Conservation (phyloP, 2,888 invertebrate species). For the Lacanobia wlatinum region DNA sequence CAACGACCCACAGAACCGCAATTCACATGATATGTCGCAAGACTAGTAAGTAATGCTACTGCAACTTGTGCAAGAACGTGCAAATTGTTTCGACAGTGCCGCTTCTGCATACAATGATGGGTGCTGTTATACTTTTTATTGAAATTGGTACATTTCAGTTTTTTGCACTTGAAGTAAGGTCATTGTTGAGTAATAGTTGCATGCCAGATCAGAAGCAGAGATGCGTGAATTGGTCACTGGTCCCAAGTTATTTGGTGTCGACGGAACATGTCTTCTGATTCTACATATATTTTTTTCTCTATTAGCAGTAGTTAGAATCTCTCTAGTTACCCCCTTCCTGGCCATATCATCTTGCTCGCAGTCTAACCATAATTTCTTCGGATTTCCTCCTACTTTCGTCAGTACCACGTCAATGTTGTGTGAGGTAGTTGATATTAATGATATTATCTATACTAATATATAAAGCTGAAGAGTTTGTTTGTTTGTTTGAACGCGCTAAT, state of each 20-base stretch:
- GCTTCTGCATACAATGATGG: conserved; percentile 37
- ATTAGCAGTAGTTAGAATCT: neutral
- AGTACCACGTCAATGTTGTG: neutral
- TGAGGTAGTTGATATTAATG: neutral
- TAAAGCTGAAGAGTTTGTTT: too few species aligned
- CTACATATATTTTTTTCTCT: neutral
- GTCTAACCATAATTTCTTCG: neutral
- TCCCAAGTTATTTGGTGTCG: neutral
- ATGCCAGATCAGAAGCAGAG: neutral
- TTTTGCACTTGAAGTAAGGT: neutral
- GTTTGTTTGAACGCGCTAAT: too few species aligned
- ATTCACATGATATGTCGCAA: conserved; percentile 58
- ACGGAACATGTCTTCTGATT: neutral
- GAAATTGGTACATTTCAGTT: neutral
- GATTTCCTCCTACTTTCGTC: neutral
- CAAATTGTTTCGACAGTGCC: conserved; percentile 49
- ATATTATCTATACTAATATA: too few species aligned
- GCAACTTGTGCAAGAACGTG: conserved; percentile 40
- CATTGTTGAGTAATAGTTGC: neutral
- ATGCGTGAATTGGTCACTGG: neutral
- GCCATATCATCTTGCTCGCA: neutral
- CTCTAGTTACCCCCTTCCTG: neutral
- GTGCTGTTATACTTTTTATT: conserved; percentile 37
- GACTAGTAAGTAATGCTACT: neutral
- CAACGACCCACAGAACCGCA: conserved; percentile 27